A percentile compares a stretch with the other conserved stretches of the same genome.
These are phyloP conservation scores for Caradrina clavipalpis DNA, from an alignment of 2,888 invertebrate species.

Conservation along the genomic window DNA sequence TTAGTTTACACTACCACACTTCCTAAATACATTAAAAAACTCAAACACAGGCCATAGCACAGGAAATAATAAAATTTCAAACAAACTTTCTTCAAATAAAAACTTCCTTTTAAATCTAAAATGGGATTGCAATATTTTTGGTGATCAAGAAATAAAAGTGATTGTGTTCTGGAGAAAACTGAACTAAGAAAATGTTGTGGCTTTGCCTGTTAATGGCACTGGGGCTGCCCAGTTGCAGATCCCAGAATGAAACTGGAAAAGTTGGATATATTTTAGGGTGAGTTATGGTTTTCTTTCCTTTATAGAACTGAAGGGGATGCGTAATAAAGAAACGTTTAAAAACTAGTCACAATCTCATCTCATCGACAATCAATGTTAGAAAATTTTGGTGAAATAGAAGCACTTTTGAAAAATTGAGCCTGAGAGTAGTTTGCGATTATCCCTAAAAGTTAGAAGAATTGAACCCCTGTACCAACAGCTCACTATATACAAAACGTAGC, in stretches of 20 bases:
- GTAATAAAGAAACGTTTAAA: too few relatives aligned
- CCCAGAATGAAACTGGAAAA: constrained; percentile 39
- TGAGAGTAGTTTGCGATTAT: too few relatives aligned
- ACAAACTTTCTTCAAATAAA: constrained; percentile 10
- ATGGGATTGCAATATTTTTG: constrained; percentile 27
- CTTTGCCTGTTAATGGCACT: constrained; percentile 57
- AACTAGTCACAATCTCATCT: too few relatives aligned
- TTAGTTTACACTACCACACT: not conserved
- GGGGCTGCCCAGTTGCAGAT: constrained; percentile 46
- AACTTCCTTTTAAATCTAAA: not conserved
- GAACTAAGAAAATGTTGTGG: constrained; percentile 62
- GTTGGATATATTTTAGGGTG: constrained; percentile 47
- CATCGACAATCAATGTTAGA: too few relatives aligned
- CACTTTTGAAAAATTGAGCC: too few relatives aligned
- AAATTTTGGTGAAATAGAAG: too few relatives aligned
- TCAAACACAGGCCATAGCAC: not conserved
- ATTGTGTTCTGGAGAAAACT: constrained; percentile 10
- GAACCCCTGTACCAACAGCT: too few relatives aligned
- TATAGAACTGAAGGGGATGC: too few relatives aligned
- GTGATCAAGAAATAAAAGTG: constrained; percentile 42
- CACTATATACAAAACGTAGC: too few relatives aligned
- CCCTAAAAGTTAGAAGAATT: too few relatives aligned
- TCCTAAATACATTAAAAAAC: not conserved
- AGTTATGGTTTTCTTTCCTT: constrained; percentile 12
- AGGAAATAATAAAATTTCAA: constrained; percentile 17